Evolutionary conservation across 1,140 invertebrate genomes (phyloP), one percentile per base, ranked within the genome.

Genomic region (Meloidogyne floridensis): DNA sequence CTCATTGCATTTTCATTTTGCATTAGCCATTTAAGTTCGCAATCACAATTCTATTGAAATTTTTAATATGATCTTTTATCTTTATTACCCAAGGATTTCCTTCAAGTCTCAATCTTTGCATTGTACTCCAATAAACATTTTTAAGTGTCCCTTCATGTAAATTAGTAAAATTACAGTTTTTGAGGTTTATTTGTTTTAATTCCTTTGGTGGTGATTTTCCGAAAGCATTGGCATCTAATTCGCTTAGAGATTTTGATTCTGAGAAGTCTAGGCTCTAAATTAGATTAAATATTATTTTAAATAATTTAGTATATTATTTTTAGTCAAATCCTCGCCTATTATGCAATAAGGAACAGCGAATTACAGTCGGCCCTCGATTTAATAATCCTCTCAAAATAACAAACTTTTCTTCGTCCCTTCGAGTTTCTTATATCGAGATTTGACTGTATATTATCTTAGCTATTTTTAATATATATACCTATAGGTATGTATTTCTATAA

Each of bases 51-150:
- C 72, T 71, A 56, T 9, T n/a, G 69, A 43, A 65, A 2, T 75
- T 53, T 77, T 32, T 43, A n/a, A n/a, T n/a, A n/a, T 65, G 32
- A 11, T 15, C 43, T 47, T 18, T 20, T 20, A 20, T 20, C 43
- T 65, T 65, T n/a, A n/a, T 32, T 80, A 80, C 69, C 20, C 42
- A 80, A 56, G 75, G 80, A 79, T 81, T 81, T 79, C 80, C 80
- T n/a, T 51, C 53, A 47, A 81, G 13, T 70, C 42, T 43, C 15
- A 80, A 20, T 2, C 54, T 56, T 59, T 77, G 43, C 54, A 54
- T 32, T 32, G 53, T 47, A 54, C 32, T 54, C 80, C 80, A 81
- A 53, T 70, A 72, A 8, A 71, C 65, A 53, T 42, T 51, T 10
- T 69, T n/a, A 51, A 81, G 69, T 42, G 65, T n/a, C 1, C 74